Evolutionary conservation across 2,113 vertebrate genomes (phyloP).

Genomic region (Perca fluviatilis): DNA sequence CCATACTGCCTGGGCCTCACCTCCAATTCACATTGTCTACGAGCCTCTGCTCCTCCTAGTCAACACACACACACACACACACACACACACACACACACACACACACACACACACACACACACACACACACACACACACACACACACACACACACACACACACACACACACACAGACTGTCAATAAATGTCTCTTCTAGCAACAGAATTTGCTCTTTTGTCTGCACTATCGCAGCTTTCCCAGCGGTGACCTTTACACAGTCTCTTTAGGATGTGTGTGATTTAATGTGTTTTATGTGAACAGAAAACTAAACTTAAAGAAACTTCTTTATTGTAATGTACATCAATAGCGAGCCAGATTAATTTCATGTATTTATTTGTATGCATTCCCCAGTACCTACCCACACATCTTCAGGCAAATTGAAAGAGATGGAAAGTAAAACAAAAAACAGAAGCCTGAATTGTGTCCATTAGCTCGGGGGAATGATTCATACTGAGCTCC

Average conservation of each 20-base stretch:
- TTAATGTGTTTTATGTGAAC: slow-evolving; percentile 29
- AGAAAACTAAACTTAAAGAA: slow-evolving; percentile 16
- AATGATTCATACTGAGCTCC: slow-evolving; percentile 55
- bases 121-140: too few species aligned
- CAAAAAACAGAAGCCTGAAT: slow-evolving; percentile 43
- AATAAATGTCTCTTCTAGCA: slow-evolving; percentile 73
- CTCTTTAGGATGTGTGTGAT: slow-evolving; percentile 45
- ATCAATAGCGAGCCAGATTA: neutral
- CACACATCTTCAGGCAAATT: slow-evolving; percentile 22
- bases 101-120: too few species aligned
- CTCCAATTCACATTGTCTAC: slow-evolving; percentile 84
- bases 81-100: too few species aligned
- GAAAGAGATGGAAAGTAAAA: neutral
- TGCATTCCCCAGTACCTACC: neutral
- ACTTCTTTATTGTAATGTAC: neutral
- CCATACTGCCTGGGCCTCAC: slow-evolving; percentile 86
- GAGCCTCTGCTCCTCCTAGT: slow-evolving; percentile 50
- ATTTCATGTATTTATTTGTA: slow-evolving; percentile 19
- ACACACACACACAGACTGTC: slow-evolving; percentile 50
- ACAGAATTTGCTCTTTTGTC: slow-evolving; percentile 80
- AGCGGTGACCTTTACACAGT: slow-evolving; percentile 70
- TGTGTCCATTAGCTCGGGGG: slow-evolving; percentile 54
- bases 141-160: neutral
- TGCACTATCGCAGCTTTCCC: slow-evolving; percentile 61
- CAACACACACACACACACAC: slow-evolving; percentile 28